phyloP scores from a whole-genome alignment of 1,140 invertebrate species.

The Saccostrea glomerata region DNA sequence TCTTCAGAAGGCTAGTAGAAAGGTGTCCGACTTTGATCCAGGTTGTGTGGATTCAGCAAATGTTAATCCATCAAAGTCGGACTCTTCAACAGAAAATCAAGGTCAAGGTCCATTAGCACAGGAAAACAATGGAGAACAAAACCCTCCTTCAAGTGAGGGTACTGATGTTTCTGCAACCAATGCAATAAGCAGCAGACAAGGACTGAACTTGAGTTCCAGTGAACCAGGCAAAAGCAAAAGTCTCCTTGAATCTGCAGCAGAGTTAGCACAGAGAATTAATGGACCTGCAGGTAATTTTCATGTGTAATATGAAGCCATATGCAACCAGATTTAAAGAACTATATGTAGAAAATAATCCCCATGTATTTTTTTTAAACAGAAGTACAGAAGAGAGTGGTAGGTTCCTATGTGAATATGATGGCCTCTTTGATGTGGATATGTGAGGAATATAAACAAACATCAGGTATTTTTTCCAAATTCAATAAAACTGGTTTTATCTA shows the following conservation, averaged over 20 bases:
- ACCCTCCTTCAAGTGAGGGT: not conserved
- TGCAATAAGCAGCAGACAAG: not conserved
- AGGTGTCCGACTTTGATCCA: not conserved
- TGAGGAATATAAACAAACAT: not conserved
- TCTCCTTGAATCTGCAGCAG: not conserved
- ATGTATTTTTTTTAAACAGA: not conserved
- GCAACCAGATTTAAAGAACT: not conserved
- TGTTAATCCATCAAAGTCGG: not conserved
- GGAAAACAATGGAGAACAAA: not conserved
- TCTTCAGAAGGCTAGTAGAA: not conserved
- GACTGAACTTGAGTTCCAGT: too few relatives aligned
- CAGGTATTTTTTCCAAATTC: not conserved
- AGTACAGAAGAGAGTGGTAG: not conserved
- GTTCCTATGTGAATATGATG: conserved; percentile 12
- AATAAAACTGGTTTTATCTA: too few relatives aligned
- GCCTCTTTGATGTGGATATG: not conserved
- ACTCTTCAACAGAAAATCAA: not conserved
- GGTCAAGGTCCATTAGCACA: not conserved
- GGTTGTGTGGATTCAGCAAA: not conserved
- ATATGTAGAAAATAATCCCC: not conserved
- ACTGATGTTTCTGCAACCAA: not conserved
- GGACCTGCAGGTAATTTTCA: not conserved
- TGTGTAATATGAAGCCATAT: not conserved
- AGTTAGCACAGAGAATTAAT: not conserved
- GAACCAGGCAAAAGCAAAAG: not conserved